Percentiles rank a stretch among this genome's conserved stretches.
phyloP scores from a whole-genome alignment of 2,797 vertebrate species.

The Lacerta agilis region DNA sequence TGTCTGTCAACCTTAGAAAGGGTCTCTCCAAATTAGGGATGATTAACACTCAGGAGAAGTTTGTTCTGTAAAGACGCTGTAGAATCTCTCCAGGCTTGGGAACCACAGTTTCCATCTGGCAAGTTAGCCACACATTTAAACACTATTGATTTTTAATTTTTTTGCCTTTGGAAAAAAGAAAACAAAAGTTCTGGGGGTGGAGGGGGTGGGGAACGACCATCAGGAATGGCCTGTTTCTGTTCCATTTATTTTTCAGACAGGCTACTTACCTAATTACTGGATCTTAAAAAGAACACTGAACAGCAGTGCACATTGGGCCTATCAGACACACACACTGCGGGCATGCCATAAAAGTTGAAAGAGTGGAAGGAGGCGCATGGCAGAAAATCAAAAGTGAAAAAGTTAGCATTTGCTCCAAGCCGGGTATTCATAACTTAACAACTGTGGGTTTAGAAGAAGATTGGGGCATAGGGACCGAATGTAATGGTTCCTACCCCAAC shows the following conservation, averaged over 20 bases:
- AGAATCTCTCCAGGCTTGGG: slow-evolving; percentile 26
- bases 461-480: background rate
- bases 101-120: slow-evolving; percentile 43
- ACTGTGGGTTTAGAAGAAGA: background rate
- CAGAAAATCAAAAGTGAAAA: slow-evolving; percentile 7
- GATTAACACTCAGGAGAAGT: slow-evolving; percentile 29
- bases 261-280: slow-evolving; percentile 19
- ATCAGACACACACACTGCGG: background rate
- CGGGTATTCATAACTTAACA: slow-evolving; percentile 14
- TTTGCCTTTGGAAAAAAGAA: background rate
- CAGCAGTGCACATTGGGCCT: background rate
- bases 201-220: background rate
- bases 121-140: slow-evolving; percentile 28
- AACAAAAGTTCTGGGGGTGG: background rate
- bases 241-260: slow-evolving; percentile 14
- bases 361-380: background rate
- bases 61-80: slow-evolving; percentile 44
- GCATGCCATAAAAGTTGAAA: slow-evolving; percentile 14
- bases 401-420: slow-evolving; percentile 19
- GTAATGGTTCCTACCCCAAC: background rate
- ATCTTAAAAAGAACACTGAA: slow-evolving; percentile 10
- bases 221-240: background rate
- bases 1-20: slow-evolving; percentile 24
- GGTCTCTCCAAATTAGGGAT: slow-evolving; percentile 24
- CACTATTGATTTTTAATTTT: slow-evolving; percentile 4